Conservation (phyloP, 37 sponge, comb jelly and placozoan genomes). For the Ianthella basta region DNA sequence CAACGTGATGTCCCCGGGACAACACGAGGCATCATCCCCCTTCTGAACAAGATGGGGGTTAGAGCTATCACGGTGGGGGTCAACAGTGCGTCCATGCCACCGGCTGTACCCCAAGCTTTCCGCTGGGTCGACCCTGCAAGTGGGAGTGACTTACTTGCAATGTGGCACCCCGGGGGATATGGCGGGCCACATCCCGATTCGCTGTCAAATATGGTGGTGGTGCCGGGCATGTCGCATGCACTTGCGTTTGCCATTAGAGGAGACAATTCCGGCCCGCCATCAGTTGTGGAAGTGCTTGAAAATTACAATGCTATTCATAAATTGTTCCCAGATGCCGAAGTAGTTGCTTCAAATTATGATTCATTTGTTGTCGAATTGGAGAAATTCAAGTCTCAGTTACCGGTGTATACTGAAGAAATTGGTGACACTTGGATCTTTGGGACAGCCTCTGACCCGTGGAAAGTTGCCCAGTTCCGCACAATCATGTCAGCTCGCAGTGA, state of each 20-base stretch:
- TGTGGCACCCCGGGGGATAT: slow-evolving; percentile 86
- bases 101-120: slow-evolving; percentile 69
- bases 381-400: slow-evolving; percentile 31
- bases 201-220: slow-evolving; percentile 53
- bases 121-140: slow-evolving; percentile 49
- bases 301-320: slow-evolving; percentile 54
- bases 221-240: slow-evolving; percentile 59
- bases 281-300: slow-evolving; percentile 43
- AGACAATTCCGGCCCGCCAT: slow-evolving; percentile 78
- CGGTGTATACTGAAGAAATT: slow-evolving; percentile 53
- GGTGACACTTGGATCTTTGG: slow-evolving; percentile 89
- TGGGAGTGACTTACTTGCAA: slow-evolving; percentile 39
- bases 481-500: slow-evolving; percentile 32
- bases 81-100: slow-evolving; percentile 75
- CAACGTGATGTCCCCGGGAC: slow-evolving; percentile 83
- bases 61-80: slow-evolving; percentile 79
- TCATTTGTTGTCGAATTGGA: slow-evolving; percentile 48
- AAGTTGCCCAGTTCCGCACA: slow-evolving; percentile 40
- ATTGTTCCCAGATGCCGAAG: slow-evolving; percentile 65
- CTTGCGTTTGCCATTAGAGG: slow-evolving; percentile 75
- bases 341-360: slow-evolving; percentile 68
- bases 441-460: slow-evolving; percentile 68
- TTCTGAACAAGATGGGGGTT: slow-evolving; percentile 55
- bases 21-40: slow-evolving; percentile 63
- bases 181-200: slow-evolving; percentile 37